phyloP scores from a whole-genome alignment of 2,888 invertebrate species.

The Cyaniris semiargus region DNA sequence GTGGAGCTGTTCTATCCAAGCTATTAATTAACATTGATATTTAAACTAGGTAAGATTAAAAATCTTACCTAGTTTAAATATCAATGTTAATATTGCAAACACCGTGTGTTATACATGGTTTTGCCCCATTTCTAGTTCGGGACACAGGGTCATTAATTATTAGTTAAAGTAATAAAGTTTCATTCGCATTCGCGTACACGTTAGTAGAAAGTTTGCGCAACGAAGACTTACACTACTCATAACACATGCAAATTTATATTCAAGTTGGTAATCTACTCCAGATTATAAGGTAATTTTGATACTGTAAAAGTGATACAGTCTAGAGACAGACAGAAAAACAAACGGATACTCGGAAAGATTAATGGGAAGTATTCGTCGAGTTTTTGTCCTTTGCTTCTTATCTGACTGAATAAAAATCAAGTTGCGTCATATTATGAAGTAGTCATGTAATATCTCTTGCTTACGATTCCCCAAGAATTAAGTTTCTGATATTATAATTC shows the following conservation, averaged over 20 bases:
- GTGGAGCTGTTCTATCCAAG: not conserved
- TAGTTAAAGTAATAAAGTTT: constrained; percentile 4
- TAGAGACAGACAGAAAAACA: too few species aligned
- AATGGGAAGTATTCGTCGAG: too few species aligned
- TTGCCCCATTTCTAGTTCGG: constrained; percentile 1
- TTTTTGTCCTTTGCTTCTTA: too few species aligned
- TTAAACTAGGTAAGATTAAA: too few species aligned
- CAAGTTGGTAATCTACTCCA: not conserved
- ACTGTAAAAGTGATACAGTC: too few species aligned
- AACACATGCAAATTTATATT: not conserved
- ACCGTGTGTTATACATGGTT: not conserved
- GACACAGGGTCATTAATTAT: constrained; percentile 3
- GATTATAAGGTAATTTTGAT: not conserved
- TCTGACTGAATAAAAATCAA: too few species aligned
- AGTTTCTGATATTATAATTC: too few species aligned
- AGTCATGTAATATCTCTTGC: too few species aligned
- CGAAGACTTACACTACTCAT: not conserved
- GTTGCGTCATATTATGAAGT: too few species aligned
- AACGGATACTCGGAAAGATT: too few species aligned
- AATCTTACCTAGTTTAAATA: not conserved
- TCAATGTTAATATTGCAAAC: not conserved
- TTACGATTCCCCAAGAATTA: too few species aligned
- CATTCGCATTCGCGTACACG: not conserved
- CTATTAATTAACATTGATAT: too few species aligned
- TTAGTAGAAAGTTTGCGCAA: not conserved